phyloP scores from a whole-genome alignment of 2,888 invertebrate genomes.

The Taphrorychus bicolor region DNA sequence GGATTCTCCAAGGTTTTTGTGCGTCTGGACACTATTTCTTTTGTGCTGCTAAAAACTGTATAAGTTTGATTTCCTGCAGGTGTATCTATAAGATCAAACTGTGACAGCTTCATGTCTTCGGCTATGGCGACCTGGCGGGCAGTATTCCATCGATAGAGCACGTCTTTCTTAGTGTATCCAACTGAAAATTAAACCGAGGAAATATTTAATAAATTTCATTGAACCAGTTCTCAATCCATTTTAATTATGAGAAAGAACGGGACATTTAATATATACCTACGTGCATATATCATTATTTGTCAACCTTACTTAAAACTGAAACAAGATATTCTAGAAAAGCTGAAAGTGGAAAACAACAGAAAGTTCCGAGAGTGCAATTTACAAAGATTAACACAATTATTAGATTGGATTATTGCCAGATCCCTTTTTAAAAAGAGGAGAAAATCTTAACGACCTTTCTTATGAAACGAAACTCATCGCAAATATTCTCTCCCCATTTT shows the following conservation, averaged over 20 bases:
- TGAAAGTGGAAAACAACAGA: neutral
- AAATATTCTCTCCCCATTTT: neutral
- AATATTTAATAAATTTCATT: too few species aligned
- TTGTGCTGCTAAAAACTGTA: constrained; percentile 54
- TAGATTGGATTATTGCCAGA: constrained; percentile 25
- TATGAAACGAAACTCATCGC: constrained; percentile 1
- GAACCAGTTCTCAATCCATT: too few species aligned
- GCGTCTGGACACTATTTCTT: neutral
- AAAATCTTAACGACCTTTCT: constrained; percentile 15
- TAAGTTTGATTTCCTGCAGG: constrained; percentile 74
- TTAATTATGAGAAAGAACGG: too few species aligned
- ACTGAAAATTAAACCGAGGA: constrained; percentile 63
- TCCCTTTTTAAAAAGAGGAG: constrained; percentile 16
- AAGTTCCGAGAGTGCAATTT: constrained; percentile 16
- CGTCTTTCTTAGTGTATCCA: constrained; percentile 76
- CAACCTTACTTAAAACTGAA: neutral
- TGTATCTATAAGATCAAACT: constrained; percentile 81
- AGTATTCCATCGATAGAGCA: constrained; percentile 77
- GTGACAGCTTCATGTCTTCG: constrained; percentile 83
- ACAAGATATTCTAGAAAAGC: neutral
- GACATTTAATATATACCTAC: too few species aligned
- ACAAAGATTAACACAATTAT: constrained; percentile 23
- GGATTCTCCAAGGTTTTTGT: neutral
- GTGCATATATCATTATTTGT: neutral
- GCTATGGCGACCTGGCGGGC: constrained; percentile 77